These are phyloP conservation scores for Epizoanthus fatuus DNA, from an alignment of 92 coral and sea anemone species.

Conservation along the genomic window DNA sequence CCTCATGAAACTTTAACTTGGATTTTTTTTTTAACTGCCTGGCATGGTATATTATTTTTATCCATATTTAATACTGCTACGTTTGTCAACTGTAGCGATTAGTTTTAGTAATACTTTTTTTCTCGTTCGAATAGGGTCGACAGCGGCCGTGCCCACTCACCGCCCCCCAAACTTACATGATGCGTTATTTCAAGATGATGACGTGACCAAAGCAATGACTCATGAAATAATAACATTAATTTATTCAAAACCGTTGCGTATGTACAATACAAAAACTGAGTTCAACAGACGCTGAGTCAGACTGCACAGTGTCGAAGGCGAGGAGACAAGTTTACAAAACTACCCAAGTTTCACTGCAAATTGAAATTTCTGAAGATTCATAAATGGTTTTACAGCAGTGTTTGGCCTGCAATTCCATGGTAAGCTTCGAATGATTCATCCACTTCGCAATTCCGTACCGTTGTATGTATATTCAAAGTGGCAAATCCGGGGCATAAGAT, in stretches of 20 bases:
- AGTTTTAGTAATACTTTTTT: too few species aligned
- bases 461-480: not conserved
- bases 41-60: too few species aligned
- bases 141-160: too few species aligned
- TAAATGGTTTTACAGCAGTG: constrained; percentile 1
- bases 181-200: not conserved
- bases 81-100: too few species aligned
- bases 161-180: too few species aligned
- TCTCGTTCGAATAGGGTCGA: too few species aligned
- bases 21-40: too few species aligned
- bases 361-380: not conserved
- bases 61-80: too few species aligned
- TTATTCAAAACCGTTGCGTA: constrained; percentile 12
- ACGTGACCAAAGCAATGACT: not conserved
- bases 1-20: too few species aligned
- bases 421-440: not conserved
- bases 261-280: not conserved
- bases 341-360: not conserved
- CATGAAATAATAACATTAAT: not conserved
- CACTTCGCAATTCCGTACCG: not conserved
- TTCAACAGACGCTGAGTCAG: constrained; percentile 4
- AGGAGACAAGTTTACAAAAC: not conserved
- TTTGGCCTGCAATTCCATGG: constrained; percentile 12
- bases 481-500: not conserved
- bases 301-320: not conserved